These are phyloP conservation scores for Pelusios castaneus DNA, from an alignment of 2,113 vertebrate species.

Conservation along the genomic window DNA sequence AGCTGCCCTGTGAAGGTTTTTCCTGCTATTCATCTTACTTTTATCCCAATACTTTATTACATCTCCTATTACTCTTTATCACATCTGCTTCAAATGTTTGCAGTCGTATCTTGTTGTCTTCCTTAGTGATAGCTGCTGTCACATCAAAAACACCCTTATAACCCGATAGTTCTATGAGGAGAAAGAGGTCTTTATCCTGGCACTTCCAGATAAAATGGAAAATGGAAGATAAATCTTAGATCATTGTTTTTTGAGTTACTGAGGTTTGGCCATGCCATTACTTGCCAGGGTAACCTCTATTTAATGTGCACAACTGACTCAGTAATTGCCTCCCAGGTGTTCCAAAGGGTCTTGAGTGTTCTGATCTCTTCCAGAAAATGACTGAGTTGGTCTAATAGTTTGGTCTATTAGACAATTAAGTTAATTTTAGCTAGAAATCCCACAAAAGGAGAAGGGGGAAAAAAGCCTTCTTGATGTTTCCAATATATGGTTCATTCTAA, in stretches of 20 bases:
- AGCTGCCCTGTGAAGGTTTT: neutral
- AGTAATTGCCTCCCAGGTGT: no score
- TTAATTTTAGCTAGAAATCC: neutral
- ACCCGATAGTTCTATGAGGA: conserved; percentile 12
- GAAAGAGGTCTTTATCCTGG: conserved; percentile 22
- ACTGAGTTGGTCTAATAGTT: neutral
- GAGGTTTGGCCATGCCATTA: no score
- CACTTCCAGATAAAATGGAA: conserved; percentile 32
- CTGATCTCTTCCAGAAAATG: neutral
- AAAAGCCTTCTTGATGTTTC: neutral
- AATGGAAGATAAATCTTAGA: no score
- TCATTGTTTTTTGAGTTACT: no score
- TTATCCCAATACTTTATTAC: neutral
- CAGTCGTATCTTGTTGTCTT: neutral
- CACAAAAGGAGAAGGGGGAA: neutral
- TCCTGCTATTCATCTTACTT: neutral
- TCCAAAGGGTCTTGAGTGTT: no score
- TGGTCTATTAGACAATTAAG: neutral
- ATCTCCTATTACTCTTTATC: neutral
- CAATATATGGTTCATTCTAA: no score
- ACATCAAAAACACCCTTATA: neutral
- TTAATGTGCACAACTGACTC: no score
- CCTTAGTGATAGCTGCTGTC: neutral
- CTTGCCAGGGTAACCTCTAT: no score
- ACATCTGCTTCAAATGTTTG: conserved; percentile 34